phyloP scores from a whole-genome alignment of 2,113 vertebrate genomes.

The Eclectus roratus region DNA sequence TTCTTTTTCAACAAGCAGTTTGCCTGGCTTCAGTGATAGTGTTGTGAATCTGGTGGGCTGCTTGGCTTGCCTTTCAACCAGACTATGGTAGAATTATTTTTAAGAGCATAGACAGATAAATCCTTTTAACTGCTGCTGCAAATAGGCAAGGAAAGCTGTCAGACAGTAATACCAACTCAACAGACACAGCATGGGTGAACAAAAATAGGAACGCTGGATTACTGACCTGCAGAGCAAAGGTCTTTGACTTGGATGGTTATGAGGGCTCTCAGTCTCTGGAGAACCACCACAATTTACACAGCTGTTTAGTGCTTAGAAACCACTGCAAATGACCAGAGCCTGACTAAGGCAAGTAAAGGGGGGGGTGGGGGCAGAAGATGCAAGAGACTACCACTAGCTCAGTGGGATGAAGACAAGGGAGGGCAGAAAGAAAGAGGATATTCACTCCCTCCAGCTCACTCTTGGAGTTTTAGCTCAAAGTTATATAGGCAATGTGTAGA shows the following conservation, averaged over 20 bases:
- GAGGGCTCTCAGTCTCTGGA: conserved; percentile 32
- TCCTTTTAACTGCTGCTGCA: neutral
- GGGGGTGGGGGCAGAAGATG: neutral
- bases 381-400: neutral
- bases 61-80: neutral
- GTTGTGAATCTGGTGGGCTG: neutral
- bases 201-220: conserved; percentile 55
- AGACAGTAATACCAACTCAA: neutral
- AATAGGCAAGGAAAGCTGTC: conserved; percentile 3
- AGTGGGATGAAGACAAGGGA: neutral
- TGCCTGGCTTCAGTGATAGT: neutral
- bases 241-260: conserved; percentile 44
- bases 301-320: conserved; percentile 33
- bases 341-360: neutral
- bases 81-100: neutral
- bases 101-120: neutral
- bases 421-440: neutral
- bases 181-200: neutral
- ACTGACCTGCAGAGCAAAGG: conserved; percentile 55
- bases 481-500: neutral
- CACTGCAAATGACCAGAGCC: neutral
- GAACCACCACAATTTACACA: conserved; percentile 55
- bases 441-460: neutral
- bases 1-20: neutral
- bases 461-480: neutral